Base-by-base conservation (phyloP, 2,888 invertebrate genomes). In the Pinctada fucata region DNA sequence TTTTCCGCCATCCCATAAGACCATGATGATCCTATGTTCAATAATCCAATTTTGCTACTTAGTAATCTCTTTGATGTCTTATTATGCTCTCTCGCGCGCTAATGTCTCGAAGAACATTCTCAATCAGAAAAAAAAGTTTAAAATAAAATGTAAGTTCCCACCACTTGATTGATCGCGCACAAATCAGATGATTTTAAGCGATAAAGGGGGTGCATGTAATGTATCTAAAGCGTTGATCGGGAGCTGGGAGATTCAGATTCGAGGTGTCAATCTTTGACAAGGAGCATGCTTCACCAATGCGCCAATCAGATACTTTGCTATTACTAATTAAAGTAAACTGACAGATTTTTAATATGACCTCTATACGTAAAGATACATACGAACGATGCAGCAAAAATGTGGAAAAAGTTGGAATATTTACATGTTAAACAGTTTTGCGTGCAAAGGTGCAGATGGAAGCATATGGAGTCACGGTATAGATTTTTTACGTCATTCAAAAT, bases 221-320 rank as follows among this genome's bases (percentile, higher is more conserved):
- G 58, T 58, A 58, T 58, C 58, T 6, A 10, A 6, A 58, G 58
- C 58, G 8, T 58, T 13, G 58, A 58, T 58, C 58, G 58, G 31
- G 13, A 58, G 58, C 58, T 58, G 58, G 58, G 58, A 58, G 58
- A 58, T 13, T 13, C 58, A 58, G 58, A 58, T 58, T 58, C 58
- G 13, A 58, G 58, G 58, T 58, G 58, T 58, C 58, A 58, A 58
- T 58, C 58, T 58, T 13, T 58, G 58, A 58, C 58, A 58, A 58
- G 58, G 13, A 10, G 13, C 58, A 58, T 13, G 13, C 58, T 6
- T 58, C 13, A 58, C 58, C 13, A 13, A 58, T 10, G 58, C 8
- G 58, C 58, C 58, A 58, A 58, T 58, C 58, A 58, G 58, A 6
- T 10, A 10, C 58, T 58, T 13, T 58, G 8, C 58, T 58, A 58